Percentiles rank a stretch among this genome's conserved stretches.
Conservation (phyloP, 1,140 invertebrate genomes). For the Adelges cooleyi region DNA sequence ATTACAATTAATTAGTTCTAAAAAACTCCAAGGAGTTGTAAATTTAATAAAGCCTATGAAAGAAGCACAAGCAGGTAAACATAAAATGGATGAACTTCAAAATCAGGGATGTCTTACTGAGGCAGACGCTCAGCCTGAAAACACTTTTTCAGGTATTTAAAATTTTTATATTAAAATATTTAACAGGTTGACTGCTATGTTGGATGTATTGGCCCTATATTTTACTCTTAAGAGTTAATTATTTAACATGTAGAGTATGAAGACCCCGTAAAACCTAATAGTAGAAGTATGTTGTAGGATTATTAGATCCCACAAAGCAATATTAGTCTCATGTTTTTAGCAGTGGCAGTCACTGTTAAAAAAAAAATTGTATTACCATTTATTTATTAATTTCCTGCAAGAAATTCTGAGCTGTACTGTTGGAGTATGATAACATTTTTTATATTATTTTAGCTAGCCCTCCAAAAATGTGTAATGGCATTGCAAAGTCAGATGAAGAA, state of each 20-base stretch:
- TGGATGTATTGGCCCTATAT: too few relatives aligned
- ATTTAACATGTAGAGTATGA: too few relatives aligned
- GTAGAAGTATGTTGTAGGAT: too few relatives aligned
- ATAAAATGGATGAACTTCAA: slow-evolving; percentile 21
- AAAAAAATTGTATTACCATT: too few relatives aligned
- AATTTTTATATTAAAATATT: not conserved
- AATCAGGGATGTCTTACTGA: slow-evolving; percentile 9
- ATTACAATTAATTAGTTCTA: slow-evolving; percentile 37
- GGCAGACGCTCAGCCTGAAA: slow-evolving; percentile 6
- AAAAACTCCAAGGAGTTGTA: slow-evolving; percentile 51
- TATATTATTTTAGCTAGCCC: not conserved
- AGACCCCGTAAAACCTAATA: too few relatives aligned
- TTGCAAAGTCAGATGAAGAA: slow-evolving; percentile 6
- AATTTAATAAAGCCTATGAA: slow-evolving; percentile 48
- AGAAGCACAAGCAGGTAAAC: slow-evolving; percentile 26
- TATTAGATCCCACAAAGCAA: too few relatives aligned
- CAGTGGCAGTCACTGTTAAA: too few relatives aligned
- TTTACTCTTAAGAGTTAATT: too few relatives aligned
- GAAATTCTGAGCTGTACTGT: not conserved
- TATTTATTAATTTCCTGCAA: too few relatives aligned
- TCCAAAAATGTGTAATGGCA: slow-evolving; percentile 8
- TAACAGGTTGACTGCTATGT: too few relatives aligned
- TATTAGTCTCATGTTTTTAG: too few relatives aligned
- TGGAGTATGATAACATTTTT: not conserved
- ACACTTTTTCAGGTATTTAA: not conserved